phyloP scores from a whole-genome alignment of 2,113 vertebrate species.

The Ailuropoda melanoleuca region DNA sequence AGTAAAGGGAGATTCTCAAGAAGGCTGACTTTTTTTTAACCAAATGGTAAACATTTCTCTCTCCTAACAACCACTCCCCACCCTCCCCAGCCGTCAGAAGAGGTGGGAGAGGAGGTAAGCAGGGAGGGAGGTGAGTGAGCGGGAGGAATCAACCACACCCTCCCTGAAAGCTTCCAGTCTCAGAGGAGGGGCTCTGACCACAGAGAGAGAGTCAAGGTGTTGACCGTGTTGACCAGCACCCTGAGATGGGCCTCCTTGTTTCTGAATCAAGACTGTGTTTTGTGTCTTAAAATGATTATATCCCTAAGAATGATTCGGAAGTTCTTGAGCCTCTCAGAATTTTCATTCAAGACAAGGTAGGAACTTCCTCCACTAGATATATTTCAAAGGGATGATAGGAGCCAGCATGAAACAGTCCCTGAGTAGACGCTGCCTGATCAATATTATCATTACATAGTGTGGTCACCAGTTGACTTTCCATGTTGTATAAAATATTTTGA shows the following conservation, averaged over 20 bases:
- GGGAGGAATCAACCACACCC: fast-evolving
- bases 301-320: not conserved
- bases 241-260: too few species aligned
- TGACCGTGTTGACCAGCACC: fast-evolving
- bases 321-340: too few species aligned
- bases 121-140: not conserved
- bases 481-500: not conserved
- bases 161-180: too few species aligned
- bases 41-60: too few species aligned
- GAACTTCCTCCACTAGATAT: not conserved
- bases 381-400: not conserved
- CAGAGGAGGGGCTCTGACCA: not conserved
- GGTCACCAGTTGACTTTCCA: not conserved
- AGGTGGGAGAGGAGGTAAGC: not conserved
- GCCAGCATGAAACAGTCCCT: too few species aligned
- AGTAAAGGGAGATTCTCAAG: not conserved
- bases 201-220: fast-evolving
- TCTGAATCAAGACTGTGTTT: not conserved
- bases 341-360: not conserved
- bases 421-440: fast-evolving
- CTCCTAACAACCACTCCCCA: not conserved
- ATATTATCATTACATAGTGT: fast-evolving
- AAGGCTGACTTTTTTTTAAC: not conserved
- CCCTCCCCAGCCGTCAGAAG: not conserved
- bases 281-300: not conserved